Evolutionary conservation across 2,888 invertebrate species (phyloP).

Genomic region (Mesodorylaimus sp.): DNA sequence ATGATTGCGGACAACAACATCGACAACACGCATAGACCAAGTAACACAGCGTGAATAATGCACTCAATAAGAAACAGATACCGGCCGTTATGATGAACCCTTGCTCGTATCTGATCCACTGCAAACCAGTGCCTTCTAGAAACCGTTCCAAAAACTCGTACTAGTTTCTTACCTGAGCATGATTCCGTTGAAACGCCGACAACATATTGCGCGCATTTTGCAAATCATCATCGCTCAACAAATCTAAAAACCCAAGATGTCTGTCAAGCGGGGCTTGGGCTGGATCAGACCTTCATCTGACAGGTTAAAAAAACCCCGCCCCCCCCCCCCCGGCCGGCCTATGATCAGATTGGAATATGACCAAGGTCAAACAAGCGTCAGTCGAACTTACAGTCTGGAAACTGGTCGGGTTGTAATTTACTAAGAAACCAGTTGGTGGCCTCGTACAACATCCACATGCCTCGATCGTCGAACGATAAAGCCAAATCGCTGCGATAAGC

Average conservation of each 20-base stretch:
- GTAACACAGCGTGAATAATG: conserved; percentile 1
- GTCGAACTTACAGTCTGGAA: not conserved
- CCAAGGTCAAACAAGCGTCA: not conserved
- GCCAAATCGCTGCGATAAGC: not conserved
- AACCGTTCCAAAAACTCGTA: not conserved
- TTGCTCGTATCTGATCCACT: conserved; percentile 3
- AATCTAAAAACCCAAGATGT: conserved; percentile 7
- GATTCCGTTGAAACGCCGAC: not conserved
- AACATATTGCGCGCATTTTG: not conserved
- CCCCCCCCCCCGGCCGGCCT: too few species aligned
- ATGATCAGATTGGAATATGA: too few species aligned
- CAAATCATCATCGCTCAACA: conserved; percentile 5
- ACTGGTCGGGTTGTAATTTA: not conserved
- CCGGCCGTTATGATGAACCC: not conserved
- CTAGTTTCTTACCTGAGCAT: not conserved
- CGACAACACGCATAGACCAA: not conserved
- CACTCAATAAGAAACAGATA: not conserved
- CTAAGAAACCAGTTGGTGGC: conserved; percentile 4
- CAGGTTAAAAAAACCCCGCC: too few species aligned
- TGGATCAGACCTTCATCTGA: too few species aligned
- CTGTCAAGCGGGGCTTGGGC: too few species aligned
- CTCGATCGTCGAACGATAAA: not conserved
- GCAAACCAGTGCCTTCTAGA: not conserved
- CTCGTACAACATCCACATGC: conserved; percentile 9
- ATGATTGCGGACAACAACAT: not conserved